A percentile compares a stretch with the other conserved stretches of the same genome.
Conservation (phyloP, 2,113 vertebrate species). For the Crotalus viridis region DNA sequence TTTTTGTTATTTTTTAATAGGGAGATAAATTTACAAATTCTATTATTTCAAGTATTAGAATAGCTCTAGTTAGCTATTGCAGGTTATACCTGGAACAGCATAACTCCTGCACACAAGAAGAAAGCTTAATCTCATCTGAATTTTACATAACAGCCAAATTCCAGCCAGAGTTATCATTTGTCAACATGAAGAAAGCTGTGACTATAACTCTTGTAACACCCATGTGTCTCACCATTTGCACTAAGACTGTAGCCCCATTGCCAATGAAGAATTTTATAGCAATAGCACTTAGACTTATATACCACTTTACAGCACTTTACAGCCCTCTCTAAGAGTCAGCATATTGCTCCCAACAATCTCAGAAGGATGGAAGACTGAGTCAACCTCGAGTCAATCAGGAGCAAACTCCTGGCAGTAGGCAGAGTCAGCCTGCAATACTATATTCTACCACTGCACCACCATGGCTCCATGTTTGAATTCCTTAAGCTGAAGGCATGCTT, state of each 20-base stretch:
- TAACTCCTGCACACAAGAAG: neutral
- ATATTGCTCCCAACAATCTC: neutral
- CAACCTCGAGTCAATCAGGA: neutral
- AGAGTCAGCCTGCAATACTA: neutral
- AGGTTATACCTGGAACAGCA: neutral
- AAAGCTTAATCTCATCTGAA: neutral
- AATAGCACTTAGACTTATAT: neutral
- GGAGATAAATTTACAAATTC: neutral
- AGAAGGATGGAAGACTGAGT: neutral
- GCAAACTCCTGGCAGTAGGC: neutral
- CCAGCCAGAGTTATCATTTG: neutral
- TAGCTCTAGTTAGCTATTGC: neutral
- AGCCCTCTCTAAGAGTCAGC: neutral
- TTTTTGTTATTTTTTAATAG: neutral
- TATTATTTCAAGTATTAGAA: neutral
- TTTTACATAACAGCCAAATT: neutral
- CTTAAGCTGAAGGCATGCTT: neutral
- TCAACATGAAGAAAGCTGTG: neutral
- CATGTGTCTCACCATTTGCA: neutral
- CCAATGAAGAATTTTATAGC: neutral
- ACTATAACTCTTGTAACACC: neutral
- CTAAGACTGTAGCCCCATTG: neutral
- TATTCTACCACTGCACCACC: neutral
- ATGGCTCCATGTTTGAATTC: neutral
- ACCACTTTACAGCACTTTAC: neutral